Percentiles rank a stretch among this genome's conserved stretches.
Conservation (phyloP, 2,888 invertebrate genomes). For the Hoplodrina ambigua region DNA sequence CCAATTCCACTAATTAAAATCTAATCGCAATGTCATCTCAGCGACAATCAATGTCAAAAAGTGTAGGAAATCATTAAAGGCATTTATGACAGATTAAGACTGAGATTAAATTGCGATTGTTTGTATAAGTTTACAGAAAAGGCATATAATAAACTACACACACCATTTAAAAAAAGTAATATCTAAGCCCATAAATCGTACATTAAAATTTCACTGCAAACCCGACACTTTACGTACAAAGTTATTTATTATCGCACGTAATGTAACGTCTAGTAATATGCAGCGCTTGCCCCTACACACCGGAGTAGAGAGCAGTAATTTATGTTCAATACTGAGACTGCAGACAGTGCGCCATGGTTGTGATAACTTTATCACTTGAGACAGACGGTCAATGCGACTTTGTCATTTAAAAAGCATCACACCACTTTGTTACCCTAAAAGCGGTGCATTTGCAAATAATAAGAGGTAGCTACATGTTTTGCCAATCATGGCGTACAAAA, state of each 20-base stretch:
- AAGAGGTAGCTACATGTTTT: no score
- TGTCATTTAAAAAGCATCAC: no score
- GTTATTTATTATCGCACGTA: constrained; percentile 38
- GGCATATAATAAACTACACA: background rate
- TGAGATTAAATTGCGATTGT: no score
- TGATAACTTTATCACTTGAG: constrained; percentile 39
- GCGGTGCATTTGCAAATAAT: no score
- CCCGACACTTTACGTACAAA: constrained; percentile 29
- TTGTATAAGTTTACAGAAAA: no score
- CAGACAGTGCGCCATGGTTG: constrained; percentile 15
- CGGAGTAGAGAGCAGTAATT: constrained; percentile 22
- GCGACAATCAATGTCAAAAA: no score
- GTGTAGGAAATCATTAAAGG: no score
- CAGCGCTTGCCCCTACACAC: constrained; percentile 17
- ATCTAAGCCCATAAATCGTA: background rate
- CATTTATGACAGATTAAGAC: no score
- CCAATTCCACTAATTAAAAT: no score
- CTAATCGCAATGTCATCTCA: no score
- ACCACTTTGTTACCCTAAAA: no score
- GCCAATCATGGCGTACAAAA: no score
- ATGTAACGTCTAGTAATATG: constrained; percentile 33
- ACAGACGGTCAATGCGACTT: constrained; percentile 1
- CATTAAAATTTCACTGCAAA: constrained; percentile 13
- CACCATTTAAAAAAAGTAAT: constrained; percentile 1
- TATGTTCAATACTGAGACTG: constrained; percentile 40